phyloP scores from a whole-genome alignment of 2,888 invertebrate species.

The Melikaiella ostensackeni region DNA sequence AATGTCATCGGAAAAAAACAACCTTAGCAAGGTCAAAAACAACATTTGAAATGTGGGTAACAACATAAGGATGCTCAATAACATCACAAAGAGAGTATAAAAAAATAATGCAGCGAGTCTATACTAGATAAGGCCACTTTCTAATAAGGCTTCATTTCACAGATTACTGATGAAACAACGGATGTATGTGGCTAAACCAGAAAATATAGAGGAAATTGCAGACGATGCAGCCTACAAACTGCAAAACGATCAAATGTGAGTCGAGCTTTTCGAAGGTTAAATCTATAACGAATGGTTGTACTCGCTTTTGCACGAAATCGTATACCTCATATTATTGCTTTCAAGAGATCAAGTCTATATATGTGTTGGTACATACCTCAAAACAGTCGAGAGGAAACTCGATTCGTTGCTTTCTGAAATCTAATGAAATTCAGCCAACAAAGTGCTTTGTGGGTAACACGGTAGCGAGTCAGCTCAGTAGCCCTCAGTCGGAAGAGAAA shows the following conservation, averaged over 20 bases:
- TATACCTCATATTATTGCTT: background rate
- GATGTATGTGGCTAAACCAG: background rate
- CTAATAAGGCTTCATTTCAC: no score
- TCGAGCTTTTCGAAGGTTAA: background rate
- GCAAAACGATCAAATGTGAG: background rate
- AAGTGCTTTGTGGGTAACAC: background rate
- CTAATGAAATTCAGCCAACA: slow-evolving; percentile 3
- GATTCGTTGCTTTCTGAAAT: background rate
- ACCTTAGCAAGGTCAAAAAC: no score
- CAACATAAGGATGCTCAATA: no score
- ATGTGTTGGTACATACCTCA: background rate
- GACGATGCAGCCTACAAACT: background rate
- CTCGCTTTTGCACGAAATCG: background rate
- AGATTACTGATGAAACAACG: background rate
- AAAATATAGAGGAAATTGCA: background rate
- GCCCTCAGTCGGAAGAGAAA: background rate
- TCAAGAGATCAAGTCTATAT: background rate
- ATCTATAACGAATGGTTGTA: slow-evolving; percentile 3
- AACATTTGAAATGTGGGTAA: no score
- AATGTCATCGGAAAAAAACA: no score
- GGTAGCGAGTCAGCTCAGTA: slow-evolving; percentile 4
- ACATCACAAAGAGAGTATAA: no score
- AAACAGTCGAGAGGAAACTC: slow-evolving; percentile 2
- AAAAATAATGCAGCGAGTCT: no score
- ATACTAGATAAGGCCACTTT: no score